Evolutionary conservation across 64 coral and sea anemone species (phyloP).

Genomic region (Astreopora myriophthalma): DNA sequence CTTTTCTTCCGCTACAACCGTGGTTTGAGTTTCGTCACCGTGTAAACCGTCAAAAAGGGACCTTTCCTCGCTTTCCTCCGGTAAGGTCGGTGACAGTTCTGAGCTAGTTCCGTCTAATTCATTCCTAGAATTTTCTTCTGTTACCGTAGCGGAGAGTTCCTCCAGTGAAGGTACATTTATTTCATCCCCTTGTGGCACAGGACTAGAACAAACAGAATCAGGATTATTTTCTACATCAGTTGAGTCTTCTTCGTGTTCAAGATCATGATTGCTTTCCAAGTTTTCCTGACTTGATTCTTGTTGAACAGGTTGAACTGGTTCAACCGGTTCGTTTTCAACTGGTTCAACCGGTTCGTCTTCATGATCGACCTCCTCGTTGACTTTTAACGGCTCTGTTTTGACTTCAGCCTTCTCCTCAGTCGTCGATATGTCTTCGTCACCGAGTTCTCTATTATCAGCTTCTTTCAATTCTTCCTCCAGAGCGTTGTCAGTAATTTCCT

Average conservation of each 20-base stretch:
- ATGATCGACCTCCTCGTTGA: background rate
- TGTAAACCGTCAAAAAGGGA: background rate
- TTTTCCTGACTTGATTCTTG: background rate
- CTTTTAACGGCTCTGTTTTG: background rate
- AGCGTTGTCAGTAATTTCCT: background rate
- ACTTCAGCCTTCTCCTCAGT: background rate
- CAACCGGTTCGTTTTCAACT: background rate
- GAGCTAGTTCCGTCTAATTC: constrained; percentile 28
- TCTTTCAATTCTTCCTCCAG: background rate
- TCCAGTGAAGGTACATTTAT: constrained; percentile 32
- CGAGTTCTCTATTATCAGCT: background rate
- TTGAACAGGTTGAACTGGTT: too few relatives aligned
- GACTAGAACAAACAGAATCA: background rate
- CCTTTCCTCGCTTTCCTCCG: background rate
- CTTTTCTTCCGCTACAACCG: background rate
- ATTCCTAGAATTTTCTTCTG: background rate
- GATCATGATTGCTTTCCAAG: background rate
- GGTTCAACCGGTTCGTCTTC: background rate
- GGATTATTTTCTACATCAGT: background rate
- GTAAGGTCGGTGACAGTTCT: background rate
- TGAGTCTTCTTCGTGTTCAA: background rate
- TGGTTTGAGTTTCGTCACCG: background rate
- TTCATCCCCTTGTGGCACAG: background rate
- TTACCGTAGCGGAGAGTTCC: constrained; percentile 8
- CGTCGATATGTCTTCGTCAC: background rate